Percentiles rank a stretch among this genome's conserved stretches.
Conservation (phyloP, 2,113 vertebrate species). For the Paedocypris sp. region DNA sequence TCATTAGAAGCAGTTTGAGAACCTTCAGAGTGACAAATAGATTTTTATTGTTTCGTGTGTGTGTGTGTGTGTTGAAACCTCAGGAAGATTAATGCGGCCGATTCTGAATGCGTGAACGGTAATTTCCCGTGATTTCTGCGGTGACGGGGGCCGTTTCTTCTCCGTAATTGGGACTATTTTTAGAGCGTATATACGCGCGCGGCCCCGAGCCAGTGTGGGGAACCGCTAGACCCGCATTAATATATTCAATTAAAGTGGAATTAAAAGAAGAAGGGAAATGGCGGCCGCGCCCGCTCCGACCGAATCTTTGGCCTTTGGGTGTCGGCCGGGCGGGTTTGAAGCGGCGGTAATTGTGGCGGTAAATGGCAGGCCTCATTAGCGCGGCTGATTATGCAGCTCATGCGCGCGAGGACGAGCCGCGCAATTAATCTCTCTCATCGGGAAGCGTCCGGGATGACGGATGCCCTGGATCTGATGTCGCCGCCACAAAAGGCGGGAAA, state of each 20-base stretch:
- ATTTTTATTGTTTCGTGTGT: too few relatives aligned
- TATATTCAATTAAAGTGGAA: slow-evolving; percentile 36
- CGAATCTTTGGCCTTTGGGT: slow-evolving; percentile 41
- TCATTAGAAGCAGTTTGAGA: too few relatives aligned
- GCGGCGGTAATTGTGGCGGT: slow-evolving; percentile 37
- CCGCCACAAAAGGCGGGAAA: slow-evolving; percentile 55
- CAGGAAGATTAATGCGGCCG: slow-evolving; percentile 22
- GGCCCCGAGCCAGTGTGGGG: slow-evolving; percentile 17
- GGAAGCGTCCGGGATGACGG: slow-evolving; percentile 52
- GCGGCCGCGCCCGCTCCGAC: slow-evolving; percentile 27
- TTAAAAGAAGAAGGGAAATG: background rate
- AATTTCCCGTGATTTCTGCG: slow-evolving; percentile 3
- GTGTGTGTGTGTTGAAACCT: slow-evolving; percentile 20
- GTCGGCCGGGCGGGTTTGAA: slow-evolving; percentile 33
- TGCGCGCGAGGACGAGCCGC: slow-evolving; percentile 56
- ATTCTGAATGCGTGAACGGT: slow-evolving; percentile 4
- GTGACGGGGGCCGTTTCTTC: background rate
- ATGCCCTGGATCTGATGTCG: slow-evolving; percentile 48
- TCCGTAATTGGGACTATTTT: slow-evolving; percentile 21
- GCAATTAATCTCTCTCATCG: slow-evolving; percentile 70
- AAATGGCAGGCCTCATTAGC: slow-evolving; percentile 52
- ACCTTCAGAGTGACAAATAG: slow-evolving; percentile 22
- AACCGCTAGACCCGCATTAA: slow-evolving; percentile 21
- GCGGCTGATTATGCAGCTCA: slow-evolving; percentile 60
- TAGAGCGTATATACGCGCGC: slow-evolving; percentile 19